phyloP scores from a whole-genome alignment of 2,113 vertebrate genomes.

The Stegostoma tigrinum region DNA sequence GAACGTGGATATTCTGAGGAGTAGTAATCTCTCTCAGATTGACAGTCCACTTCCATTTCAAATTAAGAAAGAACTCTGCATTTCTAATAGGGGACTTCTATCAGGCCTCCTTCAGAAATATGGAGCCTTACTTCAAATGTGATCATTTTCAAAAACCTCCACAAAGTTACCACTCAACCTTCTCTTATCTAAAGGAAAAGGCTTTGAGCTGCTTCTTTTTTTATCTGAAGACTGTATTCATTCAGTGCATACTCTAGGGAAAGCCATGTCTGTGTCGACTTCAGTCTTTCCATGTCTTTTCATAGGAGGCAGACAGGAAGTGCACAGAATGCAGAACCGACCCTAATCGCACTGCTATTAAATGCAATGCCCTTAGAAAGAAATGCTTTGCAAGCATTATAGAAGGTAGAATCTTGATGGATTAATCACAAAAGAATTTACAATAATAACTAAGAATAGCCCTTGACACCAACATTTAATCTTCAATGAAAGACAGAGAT shows the following conservation, averaged over 20 bases:
- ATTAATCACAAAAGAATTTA: background rate
- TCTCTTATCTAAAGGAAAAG: background rate
- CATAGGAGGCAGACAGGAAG: background rate
- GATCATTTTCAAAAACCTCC: background rate
- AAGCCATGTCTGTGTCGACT: background rate
- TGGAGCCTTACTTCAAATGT: background rate
- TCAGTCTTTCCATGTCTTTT: background rate
- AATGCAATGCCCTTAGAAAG: background rate
- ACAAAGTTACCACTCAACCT: background rate
- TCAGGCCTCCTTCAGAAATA: no score
- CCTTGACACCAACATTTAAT: background rate
- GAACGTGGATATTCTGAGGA: no score
- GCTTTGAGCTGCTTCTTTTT: no score
- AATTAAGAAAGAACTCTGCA: no score
- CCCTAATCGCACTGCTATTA: background rate
- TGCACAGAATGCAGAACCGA: background rate
- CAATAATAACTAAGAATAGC: background rate
- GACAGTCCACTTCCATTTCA: no score
- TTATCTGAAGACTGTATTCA: no score
- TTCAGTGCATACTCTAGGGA: background rate
- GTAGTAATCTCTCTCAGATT: no score
- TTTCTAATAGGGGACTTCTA: no score
- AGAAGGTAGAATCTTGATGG: no score
- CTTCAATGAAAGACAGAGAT: background rate
- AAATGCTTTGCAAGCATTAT: background rate